Percentiles rank a stretch among this genome's conserved stretches.
These are phyloP conservation scores for Acanthornis magna DNA, from an alignment of 2,797 vertebrate genomes.

Conservation along the genomic window DNA sequence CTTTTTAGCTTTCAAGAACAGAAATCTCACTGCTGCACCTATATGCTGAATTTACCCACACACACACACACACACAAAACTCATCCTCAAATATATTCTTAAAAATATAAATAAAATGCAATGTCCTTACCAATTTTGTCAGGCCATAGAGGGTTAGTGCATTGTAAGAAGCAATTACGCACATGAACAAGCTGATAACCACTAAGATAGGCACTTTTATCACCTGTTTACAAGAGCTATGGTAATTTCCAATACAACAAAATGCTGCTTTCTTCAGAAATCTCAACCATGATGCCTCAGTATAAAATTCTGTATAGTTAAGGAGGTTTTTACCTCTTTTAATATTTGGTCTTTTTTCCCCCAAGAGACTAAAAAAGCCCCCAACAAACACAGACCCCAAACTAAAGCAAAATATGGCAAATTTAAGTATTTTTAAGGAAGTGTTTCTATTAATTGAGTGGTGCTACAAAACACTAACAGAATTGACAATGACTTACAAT, in stretches of 20 bases:
- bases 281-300: not conserved
- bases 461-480: not conserved
- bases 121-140: conserved; percentile 78
- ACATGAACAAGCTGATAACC: conserved; percentile 80
- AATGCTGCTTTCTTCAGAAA: conserved; percentile 67
- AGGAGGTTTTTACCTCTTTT: fast-evolving
- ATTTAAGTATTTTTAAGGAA: not conserved
- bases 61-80: not conserved
- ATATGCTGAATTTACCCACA: not conserved
- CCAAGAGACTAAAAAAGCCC: too few relatives aligned
- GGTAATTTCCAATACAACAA: conserved; percentile 66
- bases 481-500: not conserved
- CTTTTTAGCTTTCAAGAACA: not conserved
- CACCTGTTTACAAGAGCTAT: conserved; percentile 72
- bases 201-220: conserved; percentile 77
- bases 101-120: not conserved
- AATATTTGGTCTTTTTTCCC: fast-evolving
- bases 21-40: not conserved
- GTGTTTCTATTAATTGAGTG: not conserved
- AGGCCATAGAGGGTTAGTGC: conserved; percentile 73
- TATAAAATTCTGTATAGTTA: not conserved
- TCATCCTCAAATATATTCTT: not conserved
- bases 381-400: not conserved
- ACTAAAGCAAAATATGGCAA: not conserved
- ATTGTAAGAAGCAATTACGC: conserved; percentile 80